Conservation (phyloP, 1,140 invertebrate species). For the Babylonia areolata region DNA sequence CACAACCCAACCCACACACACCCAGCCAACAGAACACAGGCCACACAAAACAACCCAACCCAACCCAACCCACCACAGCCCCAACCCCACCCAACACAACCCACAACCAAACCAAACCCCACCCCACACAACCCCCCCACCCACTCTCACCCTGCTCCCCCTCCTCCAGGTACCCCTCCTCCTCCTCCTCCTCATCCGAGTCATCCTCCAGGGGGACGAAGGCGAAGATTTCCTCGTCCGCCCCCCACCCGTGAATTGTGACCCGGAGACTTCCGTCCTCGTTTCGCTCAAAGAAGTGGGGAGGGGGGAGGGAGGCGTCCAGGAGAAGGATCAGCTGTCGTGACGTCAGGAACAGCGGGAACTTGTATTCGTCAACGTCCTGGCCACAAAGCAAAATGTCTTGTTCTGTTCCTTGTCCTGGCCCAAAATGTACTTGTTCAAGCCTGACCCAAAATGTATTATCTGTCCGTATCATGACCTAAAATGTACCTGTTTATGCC, state of each 20-base stretch:
- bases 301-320: slow-evolving; percentile 59
- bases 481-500: too few species aligned
- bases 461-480: too few species aligned
- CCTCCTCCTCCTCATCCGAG: slow-evolving; percentile 41
- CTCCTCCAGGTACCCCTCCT: slow-evolving; percentile 15
- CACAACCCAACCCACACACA: too few species aligned
- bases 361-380: slow-evolving; percentile 53
- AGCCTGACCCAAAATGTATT: neutral
- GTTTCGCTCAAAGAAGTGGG: slow-evolving; percentile 59
- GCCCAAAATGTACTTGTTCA: too few species aligned
- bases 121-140: too few species aligned
- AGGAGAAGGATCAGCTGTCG: slow-evolving; percentile 61
- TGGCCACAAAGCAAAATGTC: slow-evolving; percentile 44
- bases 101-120: too few species aligned
- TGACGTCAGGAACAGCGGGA: slow-evolving; percentile 66
- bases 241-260: slow-evolving; percentile 60
- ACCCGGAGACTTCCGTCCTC: slow-evolving; percentile 60
- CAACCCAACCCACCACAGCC: too few species aligned
- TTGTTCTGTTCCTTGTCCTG: too few species aligned
- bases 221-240: slow-evolving; percentile 55
- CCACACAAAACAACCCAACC: too few species aligned
- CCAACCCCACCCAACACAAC: too few species aligned
- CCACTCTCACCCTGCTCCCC: slow-evolving; percentile 30
- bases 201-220: slow-evolving; percentile 54
- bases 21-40: too few species aligned